Evolutionary conservation across 2,113 vertebrate genomes (phyloP), one percentile per base, ranked within the genome.

Genomic region (Lota lota): DNA sequence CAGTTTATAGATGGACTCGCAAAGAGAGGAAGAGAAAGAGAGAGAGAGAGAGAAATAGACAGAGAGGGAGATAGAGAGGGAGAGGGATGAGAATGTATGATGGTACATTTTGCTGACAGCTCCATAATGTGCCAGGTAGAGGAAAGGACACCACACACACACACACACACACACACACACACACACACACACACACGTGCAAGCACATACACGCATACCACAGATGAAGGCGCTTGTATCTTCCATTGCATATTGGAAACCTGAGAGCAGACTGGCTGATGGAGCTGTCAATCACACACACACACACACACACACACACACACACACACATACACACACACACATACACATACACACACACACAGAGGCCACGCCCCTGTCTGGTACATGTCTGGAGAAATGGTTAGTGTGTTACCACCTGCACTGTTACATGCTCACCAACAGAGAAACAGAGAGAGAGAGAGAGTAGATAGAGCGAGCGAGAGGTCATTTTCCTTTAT

Each of bases 161-260:
- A 14, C 19, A 63, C 22, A 61, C 47, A 19, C 63, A 14, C 59
- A 61, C 59, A 22, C 59, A 22, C 21, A 8, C 20, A 22, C 59
- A 16, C 59, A 22, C 59, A 24, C 22, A 17, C 14, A 65, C 6
- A 14, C 4, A 22, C 59, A 61, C 15, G 15, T 22, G 24, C 60
- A 28, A 15, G 24, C 60, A 61, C 60, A 61, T 21, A 19, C 19
- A 18, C 60, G 28, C 60, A 61, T 21, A 19, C 19, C 5, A 56
- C 53, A 56, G 15, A 56, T n/a, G 53, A 24, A 36, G 36, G 66
- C 22, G 12, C 63, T 64, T 24, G 63, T 69, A 21, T 77, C 83
- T 74, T 59, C 78, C 53, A 76, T 83, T 72, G 75, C 66, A 51
- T 4, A 83, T 24, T 3, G 4, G 47, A 66, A 59, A 53, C 50